Conservation (phyloP, 2,888 invertebrate species). For the Pyrgus malvae region DNA sequence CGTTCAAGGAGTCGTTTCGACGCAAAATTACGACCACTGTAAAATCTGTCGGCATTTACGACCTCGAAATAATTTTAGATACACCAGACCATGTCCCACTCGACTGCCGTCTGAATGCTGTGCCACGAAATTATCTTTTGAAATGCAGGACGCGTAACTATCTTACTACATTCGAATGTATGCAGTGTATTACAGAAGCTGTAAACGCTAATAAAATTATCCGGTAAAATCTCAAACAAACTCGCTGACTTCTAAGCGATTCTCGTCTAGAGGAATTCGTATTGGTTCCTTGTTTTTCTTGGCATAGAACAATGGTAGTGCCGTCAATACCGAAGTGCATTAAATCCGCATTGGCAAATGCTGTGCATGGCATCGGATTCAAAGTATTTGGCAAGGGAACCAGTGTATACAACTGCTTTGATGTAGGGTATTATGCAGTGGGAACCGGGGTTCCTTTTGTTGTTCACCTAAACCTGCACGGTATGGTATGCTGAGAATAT, state of each 20-base stretch:
- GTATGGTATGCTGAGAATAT: not conserved
- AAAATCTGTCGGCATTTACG: constrained; percentile 23
- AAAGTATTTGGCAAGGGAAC: constrained; percentile 21
- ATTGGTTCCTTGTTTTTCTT: constrained; percentile 22
- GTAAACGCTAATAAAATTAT: constrained; percentile 13
- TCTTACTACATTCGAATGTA: not conserved
- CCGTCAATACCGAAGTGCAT: constrained; percentile 15
- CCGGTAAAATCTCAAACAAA: constrained; percentile 4
- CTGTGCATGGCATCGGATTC: constrained; percentile 13
- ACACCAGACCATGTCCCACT: constrained; percentile 6
- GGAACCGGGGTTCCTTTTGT: constrained; percentile 8
- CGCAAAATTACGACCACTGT: constrained; percentile 23
- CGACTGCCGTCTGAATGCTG: constrained; percentile 9
- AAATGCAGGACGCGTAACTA: constrained; percentile 9
- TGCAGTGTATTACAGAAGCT: constrained; percentile 5
- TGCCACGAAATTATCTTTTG: constrained; percentile 3
- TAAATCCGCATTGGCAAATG: constrained; percentile 24
- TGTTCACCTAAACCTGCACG: constrained; percentile 7
- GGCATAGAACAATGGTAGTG: constrained; percentile 9
- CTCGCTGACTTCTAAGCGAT: constrained; percentile 5
- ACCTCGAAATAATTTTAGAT: constrained; percentile 22
- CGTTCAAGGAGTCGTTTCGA: constrained; percentile 18
- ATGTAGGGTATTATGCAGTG: constrained; percentile 10
- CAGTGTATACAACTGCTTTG: constrained; percentile 2
- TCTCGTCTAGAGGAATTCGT: constrained; percentile 11